Conservation (phyloP, 2,888 invertebrate species). For the Drosophila cognata region DNA sequence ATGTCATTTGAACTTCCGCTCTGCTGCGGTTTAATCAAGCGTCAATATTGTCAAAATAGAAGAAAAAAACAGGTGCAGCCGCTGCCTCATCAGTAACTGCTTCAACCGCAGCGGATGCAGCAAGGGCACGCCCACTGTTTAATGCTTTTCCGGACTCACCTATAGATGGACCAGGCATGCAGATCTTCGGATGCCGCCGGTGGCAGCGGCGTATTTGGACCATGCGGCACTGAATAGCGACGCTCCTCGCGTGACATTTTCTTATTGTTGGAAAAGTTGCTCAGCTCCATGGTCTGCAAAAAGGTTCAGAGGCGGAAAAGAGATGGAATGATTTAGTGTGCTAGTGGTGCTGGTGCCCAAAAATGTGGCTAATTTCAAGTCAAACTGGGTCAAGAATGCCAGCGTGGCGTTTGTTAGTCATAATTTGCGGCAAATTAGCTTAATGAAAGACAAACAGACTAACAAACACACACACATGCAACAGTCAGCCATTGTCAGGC, state of each 20-base stretch:
- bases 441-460: slow-evolving; percentile 66
- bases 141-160: slow-evolving; percentile 86
- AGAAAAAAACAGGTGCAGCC: slow-evolving; percentile 65
- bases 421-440: slow-evolving; percentile 76
- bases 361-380: slow-evolving; percentile 60
- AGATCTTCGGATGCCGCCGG: slow-evolving; percentile 95
- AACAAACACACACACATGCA: slow-evolving; percentile 23
- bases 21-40: slow-evolving; percentile 70
- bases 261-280: slow-evolving; percentile 83
- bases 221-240: slow-evolving; percentile 94
- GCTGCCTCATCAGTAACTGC: neutral
- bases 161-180: slow-evolving; percentile 98
- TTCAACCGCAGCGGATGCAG: slow-evolving; percentile 43
- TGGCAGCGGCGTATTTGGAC: slow-evolving; percentile 89
- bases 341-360: slow-evolving; percentile 54
- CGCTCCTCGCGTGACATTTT: slow-evolving; percentile 88
- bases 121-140: slow-evolving; percentile 48
- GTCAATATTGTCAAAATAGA: slow-evolving; percentile 56
- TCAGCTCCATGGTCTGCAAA: slow-evolving; percentile 84
- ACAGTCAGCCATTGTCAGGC: slow-evolving; percentile 30
- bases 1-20: slow-evolving; percentile 72
- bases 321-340: slow-evolving; percentile 41
- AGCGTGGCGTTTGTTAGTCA: slow-evolving; percentile 67
- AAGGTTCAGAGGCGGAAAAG: slow-evolving; percentile 31
- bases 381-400: slow-evolving; percentile 77